Base-by-base conservation (phyloP, 2,888 invertebrate genomes). In the Eupithecia subfuscata region DNA sequence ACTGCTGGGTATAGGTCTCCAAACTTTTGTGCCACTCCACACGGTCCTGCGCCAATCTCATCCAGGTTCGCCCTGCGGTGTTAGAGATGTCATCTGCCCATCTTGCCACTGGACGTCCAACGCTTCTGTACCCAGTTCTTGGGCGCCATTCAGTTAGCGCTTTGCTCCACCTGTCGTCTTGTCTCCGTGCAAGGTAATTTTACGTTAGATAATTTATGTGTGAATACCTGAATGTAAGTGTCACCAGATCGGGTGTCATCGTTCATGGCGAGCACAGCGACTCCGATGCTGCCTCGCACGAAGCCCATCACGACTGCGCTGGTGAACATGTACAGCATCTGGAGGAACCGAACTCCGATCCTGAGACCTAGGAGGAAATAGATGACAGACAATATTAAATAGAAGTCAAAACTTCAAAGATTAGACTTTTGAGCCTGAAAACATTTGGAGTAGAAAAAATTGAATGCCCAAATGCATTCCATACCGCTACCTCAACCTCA, bases 231-330 rank as follows among this genome's bases (percentile, higher is more conserved):
- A 77, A 93, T 89, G 56, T 91, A 89, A 0, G 89, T 89, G 56
- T 92, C 90, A 72, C 88, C 86, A 0, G 56, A 78, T 22, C 91
- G 79, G 0, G 85, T 82, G 1, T 78, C 78, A 63, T 95, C 93
- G 0, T 92, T 91, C 86, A 96, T 91, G 3, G 96, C 95, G 0
- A 96, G 90, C 12, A 96, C 90, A 0, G 95, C 95, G 0, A 96
- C 88, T 0, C 95, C 95, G 78, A 95, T 88, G 81, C 95, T 93
- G 25, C 95, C 95, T n/a, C 96, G 90, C 56, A 96, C 86, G 25
- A 92, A 88, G 0, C 96, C 96, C 67, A 95, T 90, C 1, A 95
- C 90, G 0, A 92, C 86, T 43, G 95, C 90, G 9, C 94, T 93
- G 0, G 92, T 84, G 56, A 96, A 92, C 89, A 96, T 92, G 74